A percentile compares a stretch with the other conserved stretches of the same genome.
Conservation (phyloP, 2,888 invertebrate species). For the Bellardia bayeri region DNA sequence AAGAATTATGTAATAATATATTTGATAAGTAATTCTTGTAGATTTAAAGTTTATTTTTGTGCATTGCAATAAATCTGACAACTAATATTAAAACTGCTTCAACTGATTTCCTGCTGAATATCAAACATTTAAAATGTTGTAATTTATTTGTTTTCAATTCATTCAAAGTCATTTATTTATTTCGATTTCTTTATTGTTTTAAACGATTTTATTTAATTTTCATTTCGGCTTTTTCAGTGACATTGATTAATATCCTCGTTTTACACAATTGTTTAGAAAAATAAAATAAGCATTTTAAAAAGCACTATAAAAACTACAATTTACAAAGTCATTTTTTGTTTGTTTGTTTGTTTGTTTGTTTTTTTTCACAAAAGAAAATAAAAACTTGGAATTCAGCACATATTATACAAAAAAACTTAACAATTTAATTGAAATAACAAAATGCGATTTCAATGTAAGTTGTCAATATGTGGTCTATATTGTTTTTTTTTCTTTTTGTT, state of each 20-base stretch:
- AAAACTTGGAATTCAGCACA: slow-evolving; percentile 29
- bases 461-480: slow-evolving; percentile 59
- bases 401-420: neutral
- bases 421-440: slow-evolving; percentile 61
- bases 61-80: too few relatives aligned
- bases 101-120: too few relatives aligned
- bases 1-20: too few relatives aligned
- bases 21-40: too few relatives aligned
- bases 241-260: slow-evolving; percentile 43
- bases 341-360: neutral
- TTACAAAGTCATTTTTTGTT: too few relatives aligned
- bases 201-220: slow-evolving; percentile 14
- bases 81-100: neutral
- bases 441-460: slow-evolving; percentile 59
- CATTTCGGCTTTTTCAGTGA: slow-evolving; percentile 13
- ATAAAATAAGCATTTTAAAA: neutral
- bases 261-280: slow-evolving; percentile 22
- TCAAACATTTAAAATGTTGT: neutral
- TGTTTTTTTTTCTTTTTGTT: neutral
- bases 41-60: too few relatives aligned
- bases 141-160: slow-evolving; percentile 1
- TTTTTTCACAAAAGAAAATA: neutral
- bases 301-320: slow-evolving; percentile 14
- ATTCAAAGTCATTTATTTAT: neutral
- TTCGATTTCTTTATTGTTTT: slow-evolving; percentile 1